phyloP scores from a whole-genome alignment of 2,113 vertebrate genomes.

The Urocolius indicus region DNA sequence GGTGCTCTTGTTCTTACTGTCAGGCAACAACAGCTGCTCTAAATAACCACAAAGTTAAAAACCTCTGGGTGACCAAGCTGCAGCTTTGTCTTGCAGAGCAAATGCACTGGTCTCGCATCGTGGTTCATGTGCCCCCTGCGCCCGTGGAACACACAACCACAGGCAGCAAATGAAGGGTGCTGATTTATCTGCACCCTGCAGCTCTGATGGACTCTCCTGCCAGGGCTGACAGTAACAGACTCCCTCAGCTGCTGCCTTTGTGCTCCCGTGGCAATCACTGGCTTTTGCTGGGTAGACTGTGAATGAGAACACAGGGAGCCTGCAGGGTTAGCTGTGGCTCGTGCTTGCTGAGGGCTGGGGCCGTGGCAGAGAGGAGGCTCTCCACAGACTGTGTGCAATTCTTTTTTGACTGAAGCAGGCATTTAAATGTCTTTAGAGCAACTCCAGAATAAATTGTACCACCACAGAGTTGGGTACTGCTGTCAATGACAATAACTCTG shows the following conservation, averaged over 20 bases:
- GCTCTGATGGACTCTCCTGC: background rate
- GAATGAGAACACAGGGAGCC: background rate
- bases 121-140: background rate
- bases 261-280: background rate
- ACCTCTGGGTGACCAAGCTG: background rate
- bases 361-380: background rate
- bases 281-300: background rate
- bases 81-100: background rate
- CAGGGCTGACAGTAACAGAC: background rate
- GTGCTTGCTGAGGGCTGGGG: background rate
- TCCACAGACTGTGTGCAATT: background rate
- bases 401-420: background rate
- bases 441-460: slow-evolving; percentile 13
- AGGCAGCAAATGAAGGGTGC: background rate
- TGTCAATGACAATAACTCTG: background rate
- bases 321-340: background rate
- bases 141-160: background rate
- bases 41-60: background rate
- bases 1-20: background rate
- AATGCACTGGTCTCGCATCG: background rate
- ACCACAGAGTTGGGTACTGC: slow-evolving; percentile 20
- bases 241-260: background rate
- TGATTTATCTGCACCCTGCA: background rate
- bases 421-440: background rate
- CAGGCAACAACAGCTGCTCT: background rate